These are phyloP conservation scores for Dicaeum eximium DNA, from an alignment of 2,113 vertebrate genomes.

Conservation along the genomic window DNA sequence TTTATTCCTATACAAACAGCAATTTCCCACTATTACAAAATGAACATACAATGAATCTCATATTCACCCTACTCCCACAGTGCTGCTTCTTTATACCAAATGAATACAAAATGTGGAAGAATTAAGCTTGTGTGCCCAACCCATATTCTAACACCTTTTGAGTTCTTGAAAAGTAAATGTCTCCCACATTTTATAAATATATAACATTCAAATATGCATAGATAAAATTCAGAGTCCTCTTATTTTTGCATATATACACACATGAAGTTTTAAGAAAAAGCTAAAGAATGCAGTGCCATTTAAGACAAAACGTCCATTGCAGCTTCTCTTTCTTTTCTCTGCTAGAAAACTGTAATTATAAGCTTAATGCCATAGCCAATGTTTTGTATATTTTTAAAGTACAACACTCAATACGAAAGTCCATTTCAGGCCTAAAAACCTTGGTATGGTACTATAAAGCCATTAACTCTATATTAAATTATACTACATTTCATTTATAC, in stretches of 20 bases:
- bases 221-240: neutral
- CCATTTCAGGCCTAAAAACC: conserved; percentile 22
- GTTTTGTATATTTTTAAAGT: conserved; percentile 1
- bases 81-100: neutral
- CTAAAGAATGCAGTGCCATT: neutral
- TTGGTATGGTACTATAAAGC: conserved; percentile 5
- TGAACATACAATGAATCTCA: neutral
- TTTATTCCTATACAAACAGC: conserved; percentile 38
- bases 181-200: neutral
- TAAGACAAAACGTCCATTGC: neutral
- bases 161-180: neutral
- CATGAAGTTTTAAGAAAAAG: neutral
- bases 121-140: neutral
- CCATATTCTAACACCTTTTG: neutral
- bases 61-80: neutral
- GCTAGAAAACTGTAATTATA: conserved; percentile 32
- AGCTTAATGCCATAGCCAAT: neutral
- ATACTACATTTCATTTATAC: conserved; percentile 34
- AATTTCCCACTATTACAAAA: conserved; percentile 9
- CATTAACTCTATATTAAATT: conserved; percentile 38
- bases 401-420: neutral
- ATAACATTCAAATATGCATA: neutral
- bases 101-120: neutral
- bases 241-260: neutral
- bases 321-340: neutral